Evolutionary conservation across 2,797 vertebrate species (phyloP), one percentile per base, ranked within the genome.

Genomic region (Peromyscus aztecus): DNA sequence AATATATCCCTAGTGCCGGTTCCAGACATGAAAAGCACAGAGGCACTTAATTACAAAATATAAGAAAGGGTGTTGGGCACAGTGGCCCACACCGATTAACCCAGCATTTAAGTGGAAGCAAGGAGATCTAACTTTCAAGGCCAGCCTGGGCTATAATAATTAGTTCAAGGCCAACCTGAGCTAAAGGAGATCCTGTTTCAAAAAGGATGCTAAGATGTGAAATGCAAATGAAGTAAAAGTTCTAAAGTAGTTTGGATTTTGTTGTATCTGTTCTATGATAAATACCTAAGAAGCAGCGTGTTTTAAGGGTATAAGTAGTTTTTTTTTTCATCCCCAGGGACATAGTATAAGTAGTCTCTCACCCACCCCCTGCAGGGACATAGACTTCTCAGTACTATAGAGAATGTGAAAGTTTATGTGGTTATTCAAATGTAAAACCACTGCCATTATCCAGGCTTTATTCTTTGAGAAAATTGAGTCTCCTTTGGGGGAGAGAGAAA

Each of bases 401-500:
- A 55, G 16, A 78, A 83, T 67, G 27, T 34, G 46, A 67, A 89
- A 77, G 2, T 7, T 29, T 69, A 40, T 76, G 8, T 19, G 6
- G 52, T 84, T 96, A 90, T 52, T 92, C 31, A 49, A 84, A 75
- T 73, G 24, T 46, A 90, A 92, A 95, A 16, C 3, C 40, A 83
- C 65, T 90, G 12, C 1, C n/a, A 49, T 71, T 92, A 43, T 5
- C 21, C 61, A 63, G 31, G 7, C 43, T 94, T 90, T 85, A 40
- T 95, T 82, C 63, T 94, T 55, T 86, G 43, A 82, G 75, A 67
- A 95, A 75, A 84, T 4, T 37, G 17, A 93, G 81, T 93, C 27
- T 2, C 31, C 29, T 16, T 3, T 71, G 77, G 75, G 31, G 52
- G 6, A 52, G 55, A 52, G 52, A 23, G 57, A 34, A 4, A 29